Conservation (phyloP, 2,797 vertebrate genomes). For the Pagetopsis macropterus region DNA sequence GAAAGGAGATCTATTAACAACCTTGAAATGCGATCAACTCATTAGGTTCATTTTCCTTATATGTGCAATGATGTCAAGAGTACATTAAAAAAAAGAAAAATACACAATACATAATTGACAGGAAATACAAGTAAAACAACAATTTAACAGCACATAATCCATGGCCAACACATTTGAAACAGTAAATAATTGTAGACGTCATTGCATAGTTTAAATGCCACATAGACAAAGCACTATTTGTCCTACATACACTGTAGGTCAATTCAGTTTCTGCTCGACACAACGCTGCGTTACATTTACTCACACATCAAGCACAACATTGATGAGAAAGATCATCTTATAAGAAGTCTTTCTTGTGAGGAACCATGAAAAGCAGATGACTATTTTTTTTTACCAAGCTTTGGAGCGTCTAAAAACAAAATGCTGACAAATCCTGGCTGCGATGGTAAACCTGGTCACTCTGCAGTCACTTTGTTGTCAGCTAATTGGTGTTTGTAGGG, state of each 20-base stretch:
- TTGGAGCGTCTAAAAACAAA: constrained; percentile 3
- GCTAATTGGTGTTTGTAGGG: constrained; percentile 45
- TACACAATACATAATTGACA: no score
- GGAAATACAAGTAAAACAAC: no score
- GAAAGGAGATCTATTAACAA: neutral
- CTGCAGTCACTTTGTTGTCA: constrained; percentile 46
- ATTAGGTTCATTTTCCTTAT: no score
- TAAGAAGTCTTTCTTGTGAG: neutral
- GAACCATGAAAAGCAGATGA: neutral
- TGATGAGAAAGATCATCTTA: neutral
- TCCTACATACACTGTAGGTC: neutral
- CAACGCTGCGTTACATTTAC: neutral
- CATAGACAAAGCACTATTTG: neutral
- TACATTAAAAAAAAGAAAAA: no score
- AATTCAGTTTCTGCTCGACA: neutral
- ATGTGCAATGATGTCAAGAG: no score
- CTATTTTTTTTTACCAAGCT: neutral
- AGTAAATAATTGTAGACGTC: neutral
- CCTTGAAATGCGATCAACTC: neutral
- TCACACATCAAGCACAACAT: neutral
- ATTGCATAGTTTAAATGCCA: neutral
- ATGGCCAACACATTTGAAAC: neutral
- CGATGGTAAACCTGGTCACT: constrained; percentile 10
- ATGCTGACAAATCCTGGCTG: constrained; percentile 17
- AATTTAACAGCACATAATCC: neutral